Conservation (phyloP, 1,140 invertebrate genomes). For the Apocrypta bakeri region DNA sequence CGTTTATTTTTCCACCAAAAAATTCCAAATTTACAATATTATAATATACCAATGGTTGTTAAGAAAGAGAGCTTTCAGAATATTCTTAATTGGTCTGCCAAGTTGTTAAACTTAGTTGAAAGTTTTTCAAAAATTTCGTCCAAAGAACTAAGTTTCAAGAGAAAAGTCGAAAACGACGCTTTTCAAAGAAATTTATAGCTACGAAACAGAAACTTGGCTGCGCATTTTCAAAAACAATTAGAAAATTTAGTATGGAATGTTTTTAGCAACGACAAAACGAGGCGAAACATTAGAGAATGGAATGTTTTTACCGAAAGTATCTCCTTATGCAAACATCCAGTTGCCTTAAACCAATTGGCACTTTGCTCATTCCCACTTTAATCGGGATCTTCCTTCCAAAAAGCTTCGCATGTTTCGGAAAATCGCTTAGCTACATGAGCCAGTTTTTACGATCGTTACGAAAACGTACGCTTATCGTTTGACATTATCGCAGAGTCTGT, state of each 20-base stretch:
- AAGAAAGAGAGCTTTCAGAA: background rate
- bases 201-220: background rate
- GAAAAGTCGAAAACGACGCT: conserved; percentile 1
- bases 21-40: too few species aligned
- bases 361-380: background rate
- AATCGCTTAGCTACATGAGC: conserved; percentile 16
- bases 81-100: background rate
- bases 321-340: conserved; percentile 19
- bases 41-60: too few species aligned
- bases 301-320: background rate
- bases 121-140: too few species aligned
- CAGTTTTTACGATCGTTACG: conserved; percentile 57
- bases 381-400: background rate
- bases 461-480: conserved; percentile 62
- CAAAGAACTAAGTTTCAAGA: background rate
- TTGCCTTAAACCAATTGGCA: background rate
- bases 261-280: too few species aligned
- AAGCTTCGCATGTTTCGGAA: conserved; percentile 10
- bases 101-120: background rate
- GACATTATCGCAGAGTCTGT: conserved; percentile 67
- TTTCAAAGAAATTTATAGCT: background rate
- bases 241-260: background rate
- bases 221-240: background rate
- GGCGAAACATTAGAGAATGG: too few species aligned
- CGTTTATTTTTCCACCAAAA: too few species aligned